Conservation (phyloP, 2,888 invertebrate species). For the Athetis lepigone region DNA sequence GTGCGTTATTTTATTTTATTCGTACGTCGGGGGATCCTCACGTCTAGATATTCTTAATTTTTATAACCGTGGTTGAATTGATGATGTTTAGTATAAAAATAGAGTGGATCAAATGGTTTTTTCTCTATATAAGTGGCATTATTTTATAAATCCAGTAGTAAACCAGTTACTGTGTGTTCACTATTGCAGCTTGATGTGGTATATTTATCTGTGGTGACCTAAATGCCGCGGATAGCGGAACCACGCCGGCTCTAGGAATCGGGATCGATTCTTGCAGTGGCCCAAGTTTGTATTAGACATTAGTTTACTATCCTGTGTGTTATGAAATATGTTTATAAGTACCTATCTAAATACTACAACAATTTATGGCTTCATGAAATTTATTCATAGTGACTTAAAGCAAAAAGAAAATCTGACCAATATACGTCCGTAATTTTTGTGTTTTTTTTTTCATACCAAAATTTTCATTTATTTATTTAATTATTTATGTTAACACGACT, state of each 20-base stretch:
- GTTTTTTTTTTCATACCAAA: too few relatives aligned
- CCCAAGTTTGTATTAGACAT: conserved; percentile 4
- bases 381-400: too few relatives aligned
- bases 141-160: not conserved
- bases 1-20: conserved; percentile 13
- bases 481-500: too few relatives aligned
- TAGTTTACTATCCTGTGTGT: conserved; percentile 6
- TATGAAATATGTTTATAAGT: not conserved
- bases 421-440: too few relatives aligned
- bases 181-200: not conserved
- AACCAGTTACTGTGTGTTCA: not conserved
- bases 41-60: not conserved
- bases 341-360: not conserved
- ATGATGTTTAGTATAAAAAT: not conserved
- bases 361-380: too few relatives aligned
- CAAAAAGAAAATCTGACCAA: too few relatives aligned
- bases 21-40: not conserved
- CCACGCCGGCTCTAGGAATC: conserved; percentile 13
- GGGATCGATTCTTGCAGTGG: conserved; percentile 34
- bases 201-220: conserved; percentile 41
- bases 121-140: not conserved
- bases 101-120: too few relatives aligned
- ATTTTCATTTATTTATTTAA: too few relatives aligned
- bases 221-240: conserved; percentile 23
- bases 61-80: not conserved